Conservation (phyloP, 2,113 vertebrate species). For the Chinchilla lanigera region DNA sequence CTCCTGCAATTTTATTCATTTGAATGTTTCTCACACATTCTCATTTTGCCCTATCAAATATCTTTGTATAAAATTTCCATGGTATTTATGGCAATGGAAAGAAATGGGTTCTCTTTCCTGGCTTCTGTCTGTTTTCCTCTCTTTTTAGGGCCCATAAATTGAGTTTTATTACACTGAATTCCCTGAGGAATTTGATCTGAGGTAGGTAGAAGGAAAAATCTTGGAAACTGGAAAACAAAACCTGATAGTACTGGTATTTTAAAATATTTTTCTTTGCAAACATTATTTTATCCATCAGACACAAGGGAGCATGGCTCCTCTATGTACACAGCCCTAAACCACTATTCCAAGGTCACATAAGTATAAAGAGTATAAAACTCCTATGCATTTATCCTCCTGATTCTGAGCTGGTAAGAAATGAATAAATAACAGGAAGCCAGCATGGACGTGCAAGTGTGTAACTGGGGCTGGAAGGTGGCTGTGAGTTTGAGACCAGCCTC, state of each 20-base stretch:
- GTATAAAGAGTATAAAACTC: not conserved
- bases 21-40: not conserved
- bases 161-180: not conserved
- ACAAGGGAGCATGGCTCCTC: not conserved
- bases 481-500: not conserved
- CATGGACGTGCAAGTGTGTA: not conserved
- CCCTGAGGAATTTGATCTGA: not conserved
- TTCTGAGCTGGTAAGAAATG: conserved; percentile 4
- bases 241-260: not conserved
- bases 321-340: not conserved
- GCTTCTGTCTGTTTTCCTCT: not conserved
- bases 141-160: not conserved
- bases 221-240: conserved; percentile 14
- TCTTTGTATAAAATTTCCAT: not conserved
- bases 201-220: not conserved
- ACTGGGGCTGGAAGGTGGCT: not conserved
- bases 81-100: not conserved
- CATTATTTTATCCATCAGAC: not conserved
- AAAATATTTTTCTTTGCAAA: not conserved
- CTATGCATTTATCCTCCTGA: not conserved
- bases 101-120: not conserved
- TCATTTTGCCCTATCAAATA: not conserved
- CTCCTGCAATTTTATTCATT: not conserved
- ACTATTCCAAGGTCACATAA: not conserved
- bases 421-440: not conserved